Base-by-base conservation (phyloP, 2,113 vertebrate species). In the Hemiscyllium ocellatum region DNA sequence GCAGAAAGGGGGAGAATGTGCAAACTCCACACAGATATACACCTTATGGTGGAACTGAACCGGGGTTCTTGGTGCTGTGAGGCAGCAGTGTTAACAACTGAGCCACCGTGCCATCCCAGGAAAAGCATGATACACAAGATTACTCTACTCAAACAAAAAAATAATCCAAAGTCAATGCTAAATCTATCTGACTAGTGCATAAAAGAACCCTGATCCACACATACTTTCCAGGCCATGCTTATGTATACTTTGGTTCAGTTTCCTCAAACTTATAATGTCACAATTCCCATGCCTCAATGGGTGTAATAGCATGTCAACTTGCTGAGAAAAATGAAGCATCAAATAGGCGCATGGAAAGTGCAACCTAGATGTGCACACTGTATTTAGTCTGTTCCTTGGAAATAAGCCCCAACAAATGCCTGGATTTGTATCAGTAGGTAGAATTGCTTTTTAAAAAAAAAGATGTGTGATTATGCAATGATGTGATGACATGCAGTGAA, bases 291-390 rank as follows among this genome's bases (percentile, higher is more conserved):
- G 61, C n/a, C 33, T 65, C 33, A 91, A 66, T 3, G 66, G 19
- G n/a, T 37, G 87, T 15, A 89, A 89, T 61, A n/a, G 61, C 61
- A 93, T 93, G 20, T 93, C 0, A 93, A 93, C n/a, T 66, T 93
- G 65, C 33, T 66, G 65, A 66, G 89, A 93, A 93, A 93, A 93
- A 66, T 93, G 89, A 66, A 93, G n/a, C 89, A 91, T 17, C 89
- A 91, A 91, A 20, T 91, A 91, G n/a, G 56, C 56, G 65, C 66
- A 61, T 93, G 89, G 89, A 93, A 93, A 83, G 37, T n/a, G 37
- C 37, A 93, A 37, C 19, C 29, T 65, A 19, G 89, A 37, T 93
- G 33, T 66, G 65, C 37, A 93, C 33, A 66, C 37, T 93, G 66
- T 42, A 93, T 20, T 61, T 65, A 42, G 61, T 61, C n/a, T 93